These are phyloP conservation scores for Aphaenogaster rudis DNA, from an alignment of 1,140 invertebrate genomes.

Conservation along the genomic window DNA sequence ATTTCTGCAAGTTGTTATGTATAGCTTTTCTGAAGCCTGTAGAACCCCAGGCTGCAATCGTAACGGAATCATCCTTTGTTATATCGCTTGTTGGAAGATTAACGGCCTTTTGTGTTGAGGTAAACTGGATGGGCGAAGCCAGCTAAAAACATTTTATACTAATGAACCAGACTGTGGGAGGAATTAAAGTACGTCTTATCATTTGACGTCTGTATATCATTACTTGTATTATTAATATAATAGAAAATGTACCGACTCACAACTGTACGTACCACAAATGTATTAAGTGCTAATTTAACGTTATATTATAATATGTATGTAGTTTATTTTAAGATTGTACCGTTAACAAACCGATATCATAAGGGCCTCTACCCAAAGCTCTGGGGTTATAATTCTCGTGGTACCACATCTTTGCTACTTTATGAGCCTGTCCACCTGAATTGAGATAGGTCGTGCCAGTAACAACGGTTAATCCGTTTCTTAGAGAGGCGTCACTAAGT, in stretches of 20 bases:
- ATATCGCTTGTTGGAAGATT: not conserved
- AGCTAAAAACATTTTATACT: constrained; percentile 32
- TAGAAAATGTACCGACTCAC: not conserved
- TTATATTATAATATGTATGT: not conserved
- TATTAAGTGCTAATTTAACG: not conserved
- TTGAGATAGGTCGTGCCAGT: not conserved
- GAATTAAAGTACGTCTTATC: not conserved
- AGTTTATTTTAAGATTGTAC: not conserved
- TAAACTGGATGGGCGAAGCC: not conserved
- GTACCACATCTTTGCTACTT: not conserved
- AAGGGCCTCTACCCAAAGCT: not conserved
- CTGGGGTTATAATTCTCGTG: not conserved
- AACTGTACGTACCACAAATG: not conserved
- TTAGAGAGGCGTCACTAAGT: not conserved
- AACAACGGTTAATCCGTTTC: not conserved
- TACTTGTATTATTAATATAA: not conserved
- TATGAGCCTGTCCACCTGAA: not conserved
- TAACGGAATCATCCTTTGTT: not conserved
- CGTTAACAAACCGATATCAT: constrained; percentile 24
- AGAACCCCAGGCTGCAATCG: constrained; percentile 37
- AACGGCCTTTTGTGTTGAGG: not conserved
- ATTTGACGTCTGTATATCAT: not conserved
- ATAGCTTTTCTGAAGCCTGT: not conserved
- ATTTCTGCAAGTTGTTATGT: constrained; percentile 37
- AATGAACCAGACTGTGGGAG: not conserved